Percentiles rank a stretch among this genome's conserved stretches.
Conservation (phyloP, 2,888 invertebrate species). For the Chalcosyrphus nemorum region DNA sequence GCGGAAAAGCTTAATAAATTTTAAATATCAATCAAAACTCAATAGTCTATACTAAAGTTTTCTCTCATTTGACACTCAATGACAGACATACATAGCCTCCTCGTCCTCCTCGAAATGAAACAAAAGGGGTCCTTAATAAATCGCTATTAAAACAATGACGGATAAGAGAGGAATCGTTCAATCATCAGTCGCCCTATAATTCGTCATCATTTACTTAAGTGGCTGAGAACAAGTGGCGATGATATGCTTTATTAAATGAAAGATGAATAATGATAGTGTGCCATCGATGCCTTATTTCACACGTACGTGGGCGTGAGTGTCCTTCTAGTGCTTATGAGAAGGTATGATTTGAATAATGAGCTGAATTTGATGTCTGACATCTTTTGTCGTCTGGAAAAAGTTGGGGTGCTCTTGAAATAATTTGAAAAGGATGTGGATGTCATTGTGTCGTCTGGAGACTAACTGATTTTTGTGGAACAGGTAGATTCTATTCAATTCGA, state of each 20-base stretch:
- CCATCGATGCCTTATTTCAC: not conserved
- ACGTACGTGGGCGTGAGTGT: not conserved
- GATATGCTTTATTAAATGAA: constrained; percentile 30
- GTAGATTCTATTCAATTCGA: too few relatives aligned
- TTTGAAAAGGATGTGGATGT: too few relatives aligned
- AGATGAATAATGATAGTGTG: constrained; percentile 23
- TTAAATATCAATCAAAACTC: not conserved
- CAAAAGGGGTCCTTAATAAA: not conserved
- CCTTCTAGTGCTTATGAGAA: not conserved
- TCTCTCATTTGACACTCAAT: not conserved
- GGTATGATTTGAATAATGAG: constrained; percentile 13
- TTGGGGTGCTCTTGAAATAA: too few relatives aligned
- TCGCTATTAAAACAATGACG: constrained; percentile 7
- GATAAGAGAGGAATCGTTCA: constrained; percentile 3
- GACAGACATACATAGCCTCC: not conserved
- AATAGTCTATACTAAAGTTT: not conserved
- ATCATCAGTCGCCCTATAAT: constrained; percentile 13
- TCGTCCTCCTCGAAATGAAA: too few relatives aligned
- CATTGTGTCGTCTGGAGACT: too few relatives aligned
- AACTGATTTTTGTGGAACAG: too few relatives aligned
- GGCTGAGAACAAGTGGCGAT: constrained; percentile 25
- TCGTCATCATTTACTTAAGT: constrained; percentile 42
- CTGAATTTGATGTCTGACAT: not conserved
- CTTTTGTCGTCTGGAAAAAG: too few relatives aligned
- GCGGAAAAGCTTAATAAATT: not conserved